Evolutionary conservation across 1,140 invertebrate species (phyloP), one percentile per base, ranked within the genome.

Genomic region (Pseudomyrmex sp.): DNA sequence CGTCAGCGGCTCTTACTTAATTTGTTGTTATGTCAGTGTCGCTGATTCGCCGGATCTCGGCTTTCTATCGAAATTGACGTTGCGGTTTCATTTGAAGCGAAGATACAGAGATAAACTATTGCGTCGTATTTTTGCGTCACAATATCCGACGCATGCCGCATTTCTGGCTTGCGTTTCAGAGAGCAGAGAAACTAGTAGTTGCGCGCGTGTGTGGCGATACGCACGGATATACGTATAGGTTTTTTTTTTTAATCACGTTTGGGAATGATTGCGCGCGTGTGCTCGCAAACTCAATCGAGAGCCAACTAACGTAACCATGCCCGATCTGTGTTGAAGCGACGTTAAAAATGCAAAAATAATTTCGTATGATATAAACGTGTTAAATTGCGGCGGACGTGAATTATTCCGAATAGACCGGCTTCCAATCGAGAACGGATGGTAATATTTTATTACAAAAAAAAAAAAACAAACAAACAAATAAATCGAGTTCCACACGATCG

Each of bases 291-390:
- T 80, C 50, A 56, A 77, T 70, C 44, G 66, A 20, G 59, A 72
- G 59, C 44, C 54, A 69, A 58, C 75, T 68, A 72, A 72, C 66
- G 54, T 20, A 54, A 46, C 54, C 65, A 26, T 15, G 52, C 13
- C 9, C 10, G 52, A 56, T 13, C 66, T 69, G 46, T 69, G 46
- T 58, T 48, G 54, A 23, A 61, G 66, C 66, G 3, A 70, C 10
- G 54, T 70, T 58, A 70, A 80, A 80, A 80, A 80, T 80, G 66
- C 76, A 80, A 80, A 70, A 80, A 59, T 70, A 59, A 70, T 70
- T 80, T 56, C 66, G 15, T 13, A 8, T 66, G 66, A 72, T 13
- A 72, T 59, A 56, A 44, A 80, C 35, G 26, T 44, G 54, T 72
- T 59, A 80, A 80, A 75, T 80, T 70, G 66, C 13, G 44, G 23